Percentiles rank a stretch among this genome's conserved stretches.
Evolutionary conservation across 1,140 invertebrate species (phyloP).

Genomic region (Lucilia sericata): DNA sequence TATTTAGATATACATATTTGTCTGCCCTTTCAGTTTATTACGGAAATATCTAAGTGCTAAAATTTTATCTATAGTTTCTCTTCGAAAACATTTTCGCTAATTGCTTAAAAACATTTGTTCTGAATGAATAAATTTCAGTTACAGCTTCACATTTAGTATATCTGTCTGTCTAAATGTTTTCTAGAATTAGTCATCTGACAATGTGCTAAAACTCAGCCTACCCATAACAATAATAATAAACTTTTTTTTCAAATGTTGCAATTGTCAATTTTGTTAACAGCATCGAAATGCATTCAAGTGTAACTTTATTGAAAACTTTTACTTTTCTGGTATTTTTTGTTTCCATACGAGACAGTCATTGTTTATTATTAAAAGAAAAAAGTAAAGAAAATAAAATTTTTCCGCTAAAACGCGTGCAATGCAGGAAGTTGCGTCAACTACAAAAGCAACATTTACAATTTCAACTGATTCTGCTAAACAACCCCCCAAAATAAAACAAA

Average conservation of each 20-base stretch:
- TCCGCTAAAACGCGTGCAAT: constrained; percentile 42
- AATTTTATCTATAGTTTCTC: neutral
- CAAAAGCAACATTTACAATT: neutral
- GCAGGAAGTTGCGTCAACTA: constrained; percentile 36
- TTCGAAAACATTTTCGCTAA: neutral
- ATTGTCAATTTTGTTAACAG: constrained; percentile 42
- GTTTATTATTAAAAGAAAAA: neutral
- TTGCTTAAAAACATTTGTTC: constrained; percentile 29
- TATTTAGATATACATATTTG: too few species aligned
- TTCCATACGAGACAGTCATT: neutral
- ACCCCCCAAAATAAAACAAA: neutral
- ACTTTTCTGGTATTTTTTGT: neutral
- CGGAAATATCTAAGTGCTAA: too few species aligned
- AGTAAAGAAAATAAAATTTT: constrained; percentile 18
- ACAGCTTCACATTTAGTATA: neutral
- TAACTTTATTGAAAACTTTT: constrained; percentile 58
- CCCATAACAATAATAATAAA: constrained; percentile 26
- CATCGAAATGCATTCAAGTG: constrained; percentile 61
- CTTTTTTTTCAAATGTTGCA: neutral
- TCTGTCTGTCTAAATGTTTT: too few species aligned
- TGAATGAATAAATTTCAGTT: neutral
- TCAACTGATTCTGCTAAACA: too few species aligned
- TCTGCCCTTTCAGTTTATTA: too few species aligned
- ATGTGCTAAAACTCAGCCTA: constrained; percentile 16
- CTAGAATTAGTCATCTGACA: neutral